phyloP scores from a whole-genome alignment of 2,113 vertebrate genomes.

The Bombycilla garrulus region DNA sequence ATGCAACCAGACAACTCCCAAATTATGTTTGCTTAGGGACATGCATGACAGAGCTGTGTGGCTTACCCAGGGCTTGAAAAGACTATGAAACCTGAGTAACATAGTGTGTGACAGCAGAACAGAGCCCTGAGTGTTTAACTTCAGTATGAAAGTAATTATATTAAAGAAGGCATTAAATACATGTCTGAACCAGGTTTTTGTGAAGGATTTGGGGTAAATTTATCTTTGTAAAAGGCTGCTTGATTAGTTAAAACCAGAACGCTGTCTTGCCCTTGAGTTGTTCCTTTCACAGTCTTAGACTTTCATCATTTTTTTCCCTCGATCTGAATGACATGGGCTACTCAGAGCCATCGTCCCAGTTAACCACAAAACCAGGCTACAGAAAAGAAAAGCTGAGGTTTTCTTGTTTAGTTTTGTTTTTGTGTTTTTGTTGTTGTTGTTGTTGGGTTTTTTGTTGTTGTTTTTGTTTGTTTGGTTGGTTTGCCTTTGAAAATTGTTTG shows the following conservation, averaged over 20 bases:
- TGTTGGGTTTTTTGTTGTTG: background rate
- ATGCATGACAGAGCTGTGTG: background rate
- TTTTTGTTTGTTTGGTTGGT: too few species aligned
- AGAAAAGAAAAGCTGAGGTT: background rate
- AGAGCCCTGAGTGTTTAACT: conserved; percentile 22
- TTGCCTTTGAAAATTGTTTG: too few species aligned
- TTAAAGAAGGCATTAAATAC: conserved; percentile 37
- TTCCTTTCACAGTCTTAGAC: background rate
- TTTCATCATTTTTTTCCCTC: background rate
- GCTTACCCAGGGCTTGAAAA: background rate
- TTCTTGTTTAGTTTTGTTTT: background rate
- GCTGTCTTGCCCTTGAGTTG: background rate
- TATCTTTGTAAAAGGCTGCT: conserved; percentile 50
- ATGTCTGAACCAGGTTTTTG: conserved; percentile 37
- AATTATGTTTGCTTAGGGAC: background rate
- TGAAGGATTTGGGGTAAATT: conserved; percentile 18
- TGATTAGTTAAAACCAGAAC: conserved; percentile 46
- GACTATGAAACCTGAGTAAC: background rate
- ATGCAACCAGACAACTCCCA: background rate
- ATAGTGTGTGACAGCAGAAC: background rate
- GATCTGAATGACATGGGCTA: background rate
- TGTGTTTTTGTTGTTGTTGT: too few species aligned
- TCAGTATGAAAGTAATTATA: conserved; percentile 32
- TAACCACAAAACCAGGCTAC: background rate
- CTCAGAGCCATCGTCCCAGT: background rate